Conservation (phyloP, 1,140 invertebrate genomes). For the Drosophila parabipectinata region DNA sequence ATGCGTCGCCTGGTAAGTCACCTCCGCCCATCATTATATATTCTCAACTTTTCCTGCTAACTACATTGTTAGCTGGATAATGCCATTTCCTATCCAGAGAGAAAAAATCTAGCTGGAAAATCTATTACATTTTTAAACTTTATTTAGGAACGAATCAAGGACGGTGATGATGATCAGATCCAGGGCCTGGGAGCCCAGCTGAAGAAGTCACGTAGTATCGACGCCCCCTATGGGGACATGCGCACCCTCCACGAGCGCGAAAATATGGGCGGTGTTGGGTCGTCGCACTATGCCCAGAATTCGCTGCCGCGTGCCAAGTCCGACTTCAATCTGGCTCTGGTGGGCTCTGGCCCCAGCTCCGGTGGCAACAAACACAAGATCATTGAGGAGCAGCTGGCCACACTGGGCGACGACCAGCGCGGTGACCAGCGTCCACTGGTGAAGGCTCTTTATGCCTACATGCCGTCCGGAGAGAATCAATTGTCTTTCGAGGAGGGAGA, state of each 20-base stretch:
- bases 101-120: not conserved
- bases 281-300: constrained; percentile 84
- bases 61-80: constrained; percentile 29
- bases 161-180: constrained; percentile 84
- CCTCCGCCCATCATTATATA: not conserved
- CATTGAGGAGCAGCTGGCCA: constrained; percentile 59
- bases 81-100: constrained; percentile 9
- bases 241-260: constrained; percentile 87
- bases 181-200: constrained; percentile 87
- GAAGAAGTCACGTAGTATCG: constrained; percentile 94
- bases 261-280: constrained; percentile 29
- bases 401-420: constrained; percentile 47
- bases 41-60: constrained; percentile 18
- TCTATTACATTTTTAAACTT: not conserved
- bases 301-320: constrained; percentile 92
- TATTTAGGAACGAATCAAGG: constrained; percentile 77
- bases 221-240: constrained; percentile 93
- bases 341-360: constrained; percentile 72
- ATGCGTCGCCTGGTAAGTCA: constrained; percentile 74
- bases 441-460: constrained; percentile 94
- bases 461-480: constrained; percentile 95
- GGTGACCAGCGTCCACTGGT: constrained; percentile 86
- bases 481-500: constrained; percentile 96
- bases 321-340: constrained; percentile 92
- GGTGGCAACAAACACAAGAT: constrained; percentile 77